Conservation (phyloP, 2,113 vertebrate genomes). For the Notarius lentiginosus region DNA sequence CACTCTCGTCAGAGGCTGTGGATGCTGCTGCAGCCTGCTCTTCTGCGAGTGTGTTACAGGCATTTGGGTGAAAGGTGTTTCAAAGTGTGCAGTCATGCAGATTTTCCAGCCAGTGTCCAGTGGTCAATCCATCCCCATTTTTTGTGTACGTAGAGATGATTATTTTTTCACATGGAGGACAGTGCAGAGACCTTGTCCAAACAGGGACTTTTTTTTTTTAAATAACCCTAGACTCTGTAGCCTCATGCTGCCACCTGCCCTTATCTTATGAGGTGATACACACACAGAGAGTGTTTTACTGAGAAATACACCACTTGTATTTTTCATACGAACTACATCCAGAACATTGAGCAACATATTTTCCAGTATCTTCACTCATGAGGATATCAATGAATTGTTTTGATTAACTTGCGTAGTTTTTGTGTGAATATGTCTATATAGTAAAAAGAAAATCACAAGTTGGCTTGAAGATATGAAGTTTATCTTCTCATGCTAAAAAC, state of each 20-base stretch:
- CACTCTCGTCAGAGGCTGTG: neutral
- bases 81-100: slow-evolving; percentile 51
- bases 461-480: too few species aligned
- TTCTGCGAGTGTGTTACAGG: slow-evolving; percentile 10
- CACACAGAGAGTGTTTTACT: too few species aligned
- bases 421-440: too few species aligned
- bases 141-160: slow-evolving; percentile 42
- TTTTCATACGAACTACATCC: too few species aligned
- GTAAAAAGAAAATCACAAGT: too few species aligned
- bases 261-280: neutral
- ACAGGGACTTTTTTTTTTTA: slow-evolving; percentile 16
- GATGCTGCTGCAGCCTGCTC: neutral
- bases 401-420: too few species aligned
- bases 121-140: neutral
- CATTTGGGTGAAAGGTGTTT: slow-evolving; percentile 38
- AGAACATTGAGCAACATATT: too few species aligned
- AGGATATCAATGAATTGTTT: too few species aligned
- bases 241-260: neutral
- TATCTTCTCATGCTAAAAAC: too few species aligned
- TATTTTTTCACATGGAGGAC: slow-evolving; percentile 48
- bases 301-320: too few species aligned
- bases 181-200: slow-evolving; percentile 36
- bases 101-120: slow-evolving; percentile 23
- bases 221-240: neutral
- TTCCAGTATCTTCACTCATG: too few species aligned